A percentile compares a stretch with the other conserved stretches of the same genome.
Conservation (phyloP, 2,888 invertebrate genomes). For the Lordiphosa andalusiaca region DNA sequence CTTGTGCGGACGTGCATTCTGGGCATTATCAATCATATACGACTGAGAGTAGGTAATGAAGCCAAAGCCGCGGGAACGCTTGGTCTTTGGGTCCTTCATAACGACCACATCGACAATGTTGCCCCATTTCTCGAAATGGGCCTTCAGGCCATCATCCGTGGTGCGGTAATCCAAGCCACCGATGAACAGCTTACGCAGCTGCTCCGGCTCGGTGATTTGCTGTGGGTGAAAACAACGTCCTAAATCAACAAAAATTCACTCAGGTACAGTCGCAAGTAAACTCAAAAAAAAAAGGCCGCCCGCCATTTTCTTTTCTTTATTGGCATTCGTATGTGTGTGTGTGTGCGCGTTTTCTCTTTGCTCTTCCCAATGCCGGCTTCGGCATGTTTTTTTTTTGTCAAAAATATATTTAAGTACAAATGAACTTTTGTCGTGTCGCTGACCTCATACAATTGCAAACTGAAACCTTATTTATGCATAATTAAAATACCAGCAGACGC, state of each 20-base stretch:
- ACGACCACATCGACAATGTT: slow-evolving; percentile 98
- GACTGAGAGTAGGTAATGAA: slow-evolving; percentile 97
- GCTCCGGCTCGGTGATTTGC: slow-evolving; percentile 82
- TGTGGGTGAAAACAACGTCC: slow-evolving; percentile 25
- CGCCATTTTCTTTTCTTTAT: slow-evolving; percentile 63
- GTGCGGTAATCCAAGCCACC: slow-evolving; percentile 97
- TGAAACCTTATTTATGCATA: slow-evolving; percentile 6
- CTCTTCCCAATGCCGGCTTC: slow-evolving; percentile 8
- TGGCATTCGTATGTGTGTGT: slow-evolving; percentile 27
- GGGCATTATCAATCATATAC: slow-evolving; percentile 98
- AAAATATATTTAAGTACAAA: neutral
- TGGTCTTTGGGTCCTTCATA: slow-evolving; percentile 97
- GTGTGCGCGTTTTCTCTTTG: slow-evolving; percentile 16
- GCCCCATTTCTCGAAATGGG: slow-evolving; percentile 98
- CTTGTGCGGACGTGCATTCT: slow-evolving; percentile 92
- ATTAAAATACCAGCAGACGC: neutral
- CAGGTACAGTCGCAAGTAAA: slow-evolving; percentile 54
- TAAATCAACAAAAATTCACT: slow-evolving; percentile 10
- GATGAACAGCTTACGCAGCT: slow-evolving; percentile 94
- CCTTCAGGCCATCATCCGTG: slow-evolving; percentile 93
- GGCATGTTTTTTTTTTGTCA: neutral
- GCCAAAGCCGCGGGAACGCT: slow-evolving; percentile 97
- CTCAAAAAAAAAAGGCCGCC: slow-evolving; percentile 39
- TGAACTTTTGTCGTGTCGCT: slow-evolving; percentile 19
- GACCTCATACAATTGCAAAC: slow-evolving; percentile 11